Evolutionary conservation across 92 coral and sea anemone genomes (phyloP).

Genomic region (Palythoa heliodiscus): DNA sequence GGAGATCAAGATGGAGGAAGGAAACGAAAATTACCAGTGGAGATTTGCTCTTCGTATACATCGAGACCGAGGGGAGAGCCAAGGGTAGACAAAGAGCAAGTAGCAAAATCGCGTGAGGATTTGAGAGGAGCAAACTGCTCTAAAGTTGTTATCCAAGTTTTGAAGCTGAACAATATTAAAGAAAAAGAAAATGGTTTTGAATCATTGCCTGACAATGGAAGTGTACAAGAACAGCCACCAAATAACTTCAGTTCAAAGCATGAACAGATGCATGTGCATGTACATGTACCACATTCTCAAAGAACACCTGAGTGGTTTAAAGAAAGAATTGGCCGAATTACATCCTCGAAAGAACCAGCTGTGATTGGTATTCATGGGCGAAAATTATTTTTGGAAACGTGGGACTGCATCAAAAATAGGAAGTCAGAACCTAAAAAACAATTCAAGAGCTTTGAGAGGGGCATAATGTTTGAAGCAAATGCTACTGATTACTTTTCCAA

Average conservation of each 20-base stretch:
- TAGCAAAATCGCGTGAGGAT: conserved; percentile 16
- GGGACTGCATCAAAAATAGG: conserved; percentile 43
- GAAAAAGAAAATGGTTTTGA: conserved; percentile 38
- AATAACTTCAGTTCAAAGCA: conserved; percentile 20
- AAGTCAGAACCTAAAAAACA: conserved; percentile 46
- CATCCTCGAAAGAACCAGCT: conserved; percentile 48
- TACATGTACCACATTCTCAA: conserved; percentile 28
- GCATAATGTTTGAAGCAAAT: conserved; percentile 40
- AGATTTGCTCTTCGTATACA: conserved; percentile 23
- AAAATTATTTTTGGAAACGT: conserved; percentile 35
- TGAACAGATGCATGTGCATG: conserved; percentile 8
- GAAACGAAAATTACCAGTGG: conserved; percentile 44
- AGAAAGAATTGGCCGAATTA: conserved; percentile 36
- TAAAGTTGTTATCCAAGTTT: conserved; percentile 23
- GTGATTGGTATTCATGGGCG: conserved; percentile 50
- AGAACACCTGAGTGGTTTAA: conserved; percentile 49
- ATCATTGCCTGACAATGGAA: neutral
- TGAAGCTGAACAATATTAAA: conserved; percentile 19
- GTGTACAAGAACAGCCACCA: conserved; percentile 30
- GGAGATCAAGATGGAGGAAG: conserved; percentile 46
- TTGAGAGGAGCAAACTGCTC: conserved; percentile 38
- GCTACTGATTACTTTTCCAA: conserved; percentile 48
- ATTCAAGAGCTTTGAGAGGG: conserved; percentile 53
- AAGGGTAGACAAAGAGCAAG: conserved; percentile 32
- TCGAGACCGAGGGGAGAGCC: conserved; percentile 43